A percentile compares a stretch with the other conserved stretches of the same genome.
Evolutionary conservation across 1,140 invertebrate genomes (phyloP).

Genomic region (Drosophila biarmipes): DNA sequence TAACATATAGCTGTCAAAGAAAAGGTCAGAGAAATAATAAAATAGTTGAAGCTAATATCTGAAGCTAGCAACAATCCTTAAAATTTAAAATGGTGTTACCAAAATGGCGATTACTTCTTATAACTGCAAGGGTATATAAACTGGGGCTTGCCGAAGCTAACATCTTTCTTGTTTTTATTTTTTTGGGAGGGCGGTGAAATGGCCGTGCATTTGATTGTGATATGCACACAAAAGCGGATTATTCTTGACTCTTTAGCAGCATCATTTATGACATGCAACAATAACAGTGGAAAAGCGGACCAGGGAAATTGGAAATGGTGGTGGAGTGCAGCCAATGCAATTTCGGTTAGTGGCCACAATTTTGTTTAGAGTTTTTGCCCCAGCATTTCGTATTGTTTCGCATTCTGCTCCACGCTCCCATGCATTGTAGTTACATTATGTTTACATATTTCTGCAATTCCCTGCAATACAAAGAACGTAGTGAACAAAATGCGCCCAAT

Average conservation of each 20-base stretch:
- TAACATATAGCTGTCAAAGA: no score
- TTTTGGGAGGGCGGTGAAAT: neutral
- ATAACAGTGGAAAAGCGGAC: constrained; percentile 43
- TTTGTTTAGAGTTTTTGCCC: constrained; percentile 67
- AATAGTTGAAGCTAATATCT: no score
- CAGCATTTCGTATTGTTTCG: constrained; percentile 64
- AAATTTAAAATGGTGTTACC: no score
- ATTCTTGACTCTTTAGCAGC: constrained; percentile 76
- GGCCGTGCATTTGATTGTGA: constrained; percentile 69
- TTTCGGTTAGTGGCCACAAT: constrained; percentile 76
- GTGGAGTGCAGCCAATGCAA: constrained; percentile 50
- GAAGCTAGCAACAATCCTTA: no score
- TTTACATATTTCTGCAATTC: constrained; percentile 36
- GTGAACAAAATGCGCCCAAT: constrained; percentile 33
- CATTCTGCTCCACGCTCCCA: constrained; percentile 26
- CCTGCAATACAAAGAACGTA: neutral
- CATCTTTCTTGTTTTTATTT: neutral
- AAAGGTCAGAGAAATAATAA: no score
- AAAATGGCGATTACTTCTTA: no score
- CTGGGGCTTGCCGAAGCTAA: no score
- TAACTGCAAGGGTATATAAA: no score
- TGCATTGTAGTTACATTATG: constrained; percentile 61
- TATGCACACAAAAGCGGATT: constrained; percentile 81
- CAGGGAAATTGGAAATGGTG: neutral
- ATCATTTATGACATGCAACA: constrained; percentile 81